These are phyloP conservation scores for Antheraea yamamai DNA, from an alignment of 2,888 invertebrate species.

Conservation along the genomic window DNA sequence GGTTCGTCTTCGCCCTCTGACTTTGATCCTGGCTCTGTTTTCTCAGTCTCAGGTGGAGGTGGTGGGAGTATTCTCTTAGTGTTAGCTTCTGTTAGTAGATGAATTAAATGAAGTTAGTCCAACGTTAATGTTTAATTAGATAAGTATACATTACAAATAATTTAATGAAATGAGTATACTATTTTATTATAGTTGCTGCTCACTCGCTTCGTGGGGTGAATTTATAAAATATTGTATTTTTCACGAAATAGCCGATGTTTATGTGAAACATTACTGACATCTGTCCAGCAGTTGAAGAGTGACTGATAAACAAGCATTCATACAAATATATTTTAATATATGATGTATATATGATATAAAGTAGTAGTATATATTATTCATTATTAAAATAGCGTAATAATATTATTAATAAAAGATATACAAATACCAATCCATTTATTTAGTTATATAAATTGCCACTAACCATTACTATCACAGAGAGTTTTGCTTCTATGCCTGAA, in stretches of 20 bases:
- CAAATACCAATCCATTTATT: neutral
- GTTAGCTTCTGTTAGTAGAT: conserved; percentile 42
- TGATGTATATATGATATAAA: no score
- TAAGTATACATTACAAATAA: neutral
- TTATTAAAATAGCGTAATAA: neutral
- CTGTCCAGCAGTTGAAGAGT: no score
- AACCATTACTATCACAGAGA: conserved; percentile 92
- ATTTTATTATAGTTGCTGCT: neutral
- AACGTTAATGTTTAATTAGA: neutral
- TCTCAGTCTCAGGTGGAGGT: conserved; percentile 70
- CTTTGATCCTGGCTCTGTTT: conserved; percentile 87
- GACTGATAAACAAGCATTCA: no score
- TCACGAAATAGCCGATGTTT: no score
- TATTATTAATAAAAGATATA: neutral
- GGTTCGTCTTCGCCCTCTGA: conserved; percentile 94
- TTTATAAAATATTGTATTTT: no score
- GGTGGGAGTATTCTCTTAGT: conserved; percentile 51
- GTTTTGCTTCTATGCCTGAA: conserved; percentile 95
- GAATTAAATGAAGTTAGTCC: neutral
- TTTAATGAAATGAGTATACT: neutral
- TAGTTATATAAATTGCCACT: conserved; percentile 26
- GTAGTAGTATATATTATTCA: neutral
- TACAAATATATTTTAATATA: no score
- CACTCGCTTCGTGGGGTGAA: no score
- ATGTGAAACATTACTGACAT: no score